These are phyloP conservation scores for Eciton burchellii DNA, from an alignment of 1,140 invertebrate genomes.

Conservation along the genomic window DNA sequence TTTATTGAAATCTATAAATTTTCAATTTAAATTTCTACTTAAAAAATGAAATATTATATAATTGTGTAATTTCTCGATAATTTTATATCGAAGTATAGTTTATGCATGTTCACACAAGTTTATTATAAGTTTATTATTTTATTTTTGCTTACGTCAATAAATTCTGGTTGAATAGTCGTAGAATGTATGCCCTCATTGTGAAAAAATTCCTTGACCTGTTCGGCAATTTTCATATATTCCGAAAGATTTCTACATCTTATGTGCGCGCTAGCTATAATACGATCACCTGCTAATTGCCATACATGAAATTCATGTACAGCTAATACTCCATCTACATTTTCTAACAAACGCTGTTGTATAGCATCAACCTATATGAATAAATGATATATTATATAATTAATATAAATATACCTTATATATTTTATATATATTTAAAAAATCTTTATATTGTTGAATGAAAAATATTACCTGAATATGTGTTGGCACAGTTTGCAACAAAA, in stretches of 20 bases:
- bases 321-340: slow-evolving; percentile 95
- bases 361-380: slow-evolving; percentile 89
- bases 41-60: background rate
- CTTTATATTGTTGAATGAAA: slow-evolving; percentile 1
- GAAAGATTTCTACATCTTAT: slow-evolving; percentile 95
- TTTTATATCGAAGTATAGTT: slow-evolving; percentile 14
- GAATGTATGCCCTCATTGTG: slow-evolving; percentile 97
- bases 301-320: slow-evolving; percentile 98
- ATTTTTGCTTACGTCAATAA: slow-evolving; percentile 86
- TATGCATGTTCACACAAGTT: background rate
- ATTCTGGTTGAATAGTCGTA: slow-evolving; percentile 97
- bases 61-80: background rate
- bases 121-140: background rate
- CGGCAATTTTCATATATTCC: slow-evolving; percentile 96
- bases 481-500: slow-evolving; percentile 96
- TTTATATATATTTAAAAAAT: background rate
- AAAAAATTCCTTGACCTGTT: slow-evolving; percentile 98
- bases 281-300: slow-evolving; percentile 96
- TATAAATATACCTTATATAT: slow-evolving; percentile 3
- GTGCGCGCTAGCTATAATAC: slow-evolving; percentile 97
- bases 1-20: no score
- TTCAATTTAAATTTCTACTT: background rate
- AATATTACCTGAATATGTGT: slow-evolving; percentile 93
- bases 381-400: slow-evolving; percentile 11
- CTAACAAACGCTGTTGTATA: slow-evolving; percentile 93